Evolutionary conservation across 2,113 vertebrate genomes (phyloP), one percentile per base, ranked within the genome.

Genomic region (Calonectris borealis): DNA sequence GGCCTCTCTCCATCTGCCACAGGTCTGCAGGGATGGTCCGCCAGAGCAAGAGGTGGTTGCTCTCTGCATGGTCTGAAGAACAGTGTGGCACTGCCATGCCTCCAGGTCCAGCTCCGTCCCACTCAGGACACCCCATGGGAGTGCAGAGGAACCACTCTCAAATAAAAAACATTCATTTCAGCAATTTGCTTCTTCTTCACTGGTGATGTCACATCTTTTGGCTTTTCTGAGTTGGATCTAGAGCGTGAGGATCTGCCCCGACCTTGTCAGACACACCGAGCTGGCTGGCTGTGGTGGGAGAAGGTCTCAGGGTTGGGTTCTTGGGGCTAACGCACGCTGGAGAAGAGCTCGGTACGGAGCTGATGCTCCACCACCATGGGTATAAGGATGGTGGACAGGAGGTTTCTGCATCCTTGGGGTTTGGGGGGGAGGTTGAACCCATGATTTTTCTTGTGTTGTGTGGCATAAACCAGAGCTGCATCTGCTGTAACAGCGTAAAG

Each of bases 401-500:
- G 44, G 18, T 6, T 64, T 29, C 13, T 40, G 16, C 76, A 42
- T 3, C 76, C 82, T 20, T 6, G 44, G 25, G 26, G 1, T 15
- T n/a, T 17, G 38, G n/a, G 49, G 26, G 17, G 27, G 64, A 14
- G 34, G 32, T 31, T 16, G 18, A 90, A 32, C 17, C 4, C 10
- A 1, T 2, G 32, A 18, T 22, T 46, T 6, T 52, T 55, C 36
- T 10, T 24, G 21, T 4, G 13, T 14, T 6, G 10, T 4, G 58
- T n/a, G 64, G 34, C 64, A n/a, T 6, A 21, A 68, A n/a, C 52
- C 68, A 36, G 31, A 8, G 31, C 29, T 19, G 38, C 40, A 18
- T 16, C 55, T 51, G n/a, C 44, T 14, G 0, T 4, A 2, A 18
- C 8, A 2, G 20, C 0, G 1, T 8, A 1, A n/a, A 10, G 26